These are phyloP conservation scores for Papilio dardanus DNA, from an alignment of 1,140 invertebrate species.

Conservation along the genomic window DNA sequence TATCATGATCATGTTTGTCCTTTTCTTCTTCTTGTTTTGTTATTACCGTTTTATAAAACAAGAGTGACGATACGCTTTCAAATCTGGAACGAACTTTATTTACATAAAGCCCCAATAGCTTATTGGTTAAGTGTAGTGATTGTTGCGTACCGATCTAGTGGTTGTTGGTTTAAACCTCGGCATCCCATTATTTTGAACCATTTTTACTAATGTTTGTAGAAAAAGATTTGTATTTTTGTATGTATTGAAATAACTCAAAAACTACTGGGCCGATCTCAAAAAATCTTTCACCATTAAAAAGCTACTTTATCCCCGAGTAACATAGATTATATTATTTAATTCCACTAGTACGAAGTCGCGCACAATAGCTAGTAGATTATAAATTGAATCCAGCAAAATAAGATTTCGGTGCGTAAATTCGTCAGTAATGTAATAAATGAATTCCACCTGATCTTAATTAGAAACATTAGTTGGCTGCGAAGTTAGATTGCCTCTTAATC, in stretches of 20 bases:
- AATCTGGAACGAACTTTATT: not conserved
- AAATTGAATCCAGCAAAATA: not conserved
- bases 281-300: no score
- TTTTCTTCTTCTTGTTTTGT: conserved; percentile 8
- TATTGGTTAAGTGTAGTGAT: not conserved
- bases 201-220: no score
- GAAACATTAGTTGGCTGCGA: conserved; percentile 18
- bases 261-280: no score
- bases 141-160: not conserved
- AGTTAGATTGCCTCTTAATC: conserved; percentile 20
- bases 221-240: no score
- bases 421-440: not conserved
- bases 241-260: no score
- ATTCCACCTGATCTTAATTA: conserved; percentile 9
- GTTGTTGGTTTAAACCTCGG: not conserved
- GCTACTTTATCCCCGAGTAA: no score
- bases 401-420: conserved; percentile 7
- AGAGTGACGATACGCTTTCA: not conserved
- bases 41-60: not conserved
- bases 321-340: no score
- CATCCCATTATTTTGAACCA: not conserved
- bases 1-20: conserved; percentile 7
- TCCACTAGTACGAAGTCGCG: no score
- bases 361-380: not conserved
- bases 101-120: not conserved